Evolutionary conservation across 2,797 vertebrate species (phyloP).

Genomic region (Pteropus rufus): DNA sequence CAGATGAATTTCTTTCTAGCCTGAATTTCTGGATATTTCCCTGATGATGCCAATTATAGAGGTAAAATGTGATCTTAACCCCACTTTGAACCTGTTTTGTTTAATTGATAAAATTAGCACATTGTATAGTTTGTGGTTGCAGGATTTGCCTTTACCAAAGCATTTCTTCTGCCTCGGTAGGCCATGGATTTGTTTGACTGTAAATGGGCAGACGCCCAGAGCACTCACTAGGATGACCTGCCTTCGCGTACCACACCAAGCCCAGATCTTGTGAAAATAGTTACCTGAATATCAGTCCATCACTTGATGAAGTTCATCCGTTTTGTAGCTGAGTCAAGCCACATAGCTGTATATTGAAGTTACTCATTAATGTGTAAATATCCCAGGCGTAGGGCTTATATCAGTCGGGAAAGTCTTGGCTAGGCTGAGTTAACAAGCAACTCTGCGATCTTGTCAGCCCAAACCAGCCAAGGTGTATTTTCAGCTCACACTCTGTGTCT

Average conservation of each 20-base stretch:
- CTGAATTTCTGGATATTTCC: background rate
- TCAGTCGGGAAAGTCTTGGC: background rate
- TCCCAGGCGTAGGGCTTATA: background rate
- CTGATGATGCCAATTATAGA: background rate
- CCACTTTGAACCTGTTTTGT: background rate
- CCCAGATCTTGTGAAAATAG: background rate
- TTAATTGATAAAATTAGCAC: background rate
- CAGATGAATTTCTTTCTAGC: background rate
- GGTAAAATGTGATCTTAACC: background rate
- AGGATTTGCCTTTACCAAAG: background rate
- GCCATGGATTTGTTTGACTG: background rate
- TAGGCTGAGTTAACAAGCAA: background rate
- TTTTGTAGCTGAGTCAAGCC: background rate
- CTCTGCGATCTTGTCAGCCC: background rate
- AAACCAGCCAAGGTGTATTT: background rate
- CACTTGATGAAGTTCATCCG: background rate
- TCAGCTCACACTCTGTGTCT: background rate
- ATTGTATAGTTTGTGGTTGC: background rate
- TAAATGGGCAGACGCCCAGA: background rate
- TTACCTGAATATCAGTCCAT: background rate
- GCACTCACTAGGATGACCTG: background rate
- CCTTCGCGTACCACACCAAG: background rate
- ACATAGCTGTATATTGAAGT: background rate
- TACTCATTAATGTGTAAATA: background rate
- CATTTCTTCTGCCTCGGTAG: background rate